Evolutionary conservation across 2,113 vertebrate species (phyloP).

Genomic region (Nothocercus julius): DNA sequence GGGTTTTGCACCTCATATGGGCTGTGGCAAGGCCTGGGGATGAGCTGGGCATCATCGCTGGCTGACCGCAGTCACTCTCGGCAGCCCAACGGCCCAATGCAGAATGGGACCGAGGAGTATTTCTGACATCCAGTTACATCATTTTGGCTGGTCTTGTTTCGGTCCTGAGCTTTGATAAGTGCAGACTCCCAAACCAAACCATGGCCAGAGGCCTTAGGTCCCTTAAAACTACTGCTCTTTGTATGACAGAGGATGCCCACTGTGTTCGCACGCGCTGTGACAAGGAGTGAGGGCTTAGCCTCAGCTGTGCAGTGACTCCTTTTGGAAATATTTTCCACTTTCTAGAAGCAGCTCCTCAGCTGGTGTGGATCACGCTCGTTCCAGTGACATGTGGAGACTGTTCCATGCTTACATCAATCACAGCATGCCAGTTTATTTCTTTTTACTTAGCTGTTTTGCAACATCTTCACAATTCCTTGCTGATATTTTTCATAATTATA

Average conservation of each 20-base stretch:
- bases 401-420: background rate
- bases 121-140: background rate
- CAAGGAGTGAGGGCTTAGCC: background rate
- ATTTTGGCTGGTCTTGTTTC: background rate
- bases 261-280: background rate
- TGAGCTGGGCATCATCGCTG: background rate
- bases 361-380: background rate
- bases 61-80: background rate
- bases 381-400: background rate
- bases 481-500: constrained; percentile 1
- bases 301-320: background rate
- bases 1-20: background rate
- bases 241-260: fast-evolving
- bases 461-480: background rate
- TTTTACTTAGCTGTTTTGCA: constrained; percentile 9
- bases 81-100: background rate
- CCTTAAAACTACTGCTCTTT: background rate
- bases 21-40: background rate
- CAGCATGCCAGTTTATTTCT: constrained; percentile 17
- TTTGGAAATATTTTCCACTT: background rate
- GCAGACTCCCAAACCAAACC: background rate
- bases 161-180: background rate
- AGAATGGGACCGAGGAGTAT: background rate
- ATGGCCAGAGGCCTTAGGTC: background rate
- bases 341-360: background rate